Evolutionary conservation across 2,888 invertebrate species (phyloP), one percentile per base, ranked within the genome.

Genomic region (Lysandra bellargus): DNA sequence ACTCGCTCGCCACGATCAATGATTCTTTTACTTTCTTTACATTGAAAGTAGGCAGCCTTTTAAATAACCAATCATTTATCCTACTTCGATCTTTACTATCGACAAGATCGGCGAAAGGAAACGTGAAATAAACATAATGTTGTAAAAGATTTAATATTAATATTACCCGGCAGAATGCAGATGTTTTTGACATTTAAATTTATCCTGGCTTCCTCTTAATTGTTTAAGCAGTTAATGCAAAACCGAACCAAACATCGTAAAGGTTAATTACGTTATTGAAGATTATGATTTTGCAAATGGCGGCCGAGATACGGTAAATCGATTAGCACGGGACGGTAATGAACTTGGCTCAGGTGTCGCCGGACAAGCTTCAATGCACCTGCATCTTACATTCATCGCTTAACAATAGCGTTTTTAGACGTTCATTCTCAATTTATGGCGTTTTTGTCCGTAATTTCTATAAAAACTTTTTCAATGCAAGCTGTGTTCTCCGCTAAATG

Each of bases 301-400:
- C 87, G 87, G 89, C 88, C 89, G 85, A 86, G 86, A 88, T 90
- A 87, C 86, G 85, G 84, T 89, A 85, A 90, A 94, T 93, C 90
- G 88, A 93, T 94, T 90, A 87, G 87, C 86, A 87, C 91, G 89
- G 86, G 83, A 84, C 91, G 91, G 89, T 92, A 93, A 92, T 94
- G 93, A 94, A 93, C 94, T 93, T 94, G 92, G 89, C 90, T 93
- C 93, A 92, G 92, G 91, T 91, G 92, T 88, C 88, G 84, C 69
- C 69, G 69, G 69, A 86, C 86, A 88, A 88, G 88, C 80, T 77
- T 78, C 57, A 74, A 79, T 80, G 81, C 86, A 87, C 86, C 85
- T 84, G 84, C 83, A 80, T 80, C 78, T 72, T 75, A 72, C 61
- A 74, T 49, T 61, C 78, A 49, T 75, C 80, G 76, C 76, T 76